Percentiles rank a stretch among this genome's conserved stretches.
phyloP scores from a whole-genome alignment of 2,113 vertebrate genomes.

The Epinephelus moara region DNA sequence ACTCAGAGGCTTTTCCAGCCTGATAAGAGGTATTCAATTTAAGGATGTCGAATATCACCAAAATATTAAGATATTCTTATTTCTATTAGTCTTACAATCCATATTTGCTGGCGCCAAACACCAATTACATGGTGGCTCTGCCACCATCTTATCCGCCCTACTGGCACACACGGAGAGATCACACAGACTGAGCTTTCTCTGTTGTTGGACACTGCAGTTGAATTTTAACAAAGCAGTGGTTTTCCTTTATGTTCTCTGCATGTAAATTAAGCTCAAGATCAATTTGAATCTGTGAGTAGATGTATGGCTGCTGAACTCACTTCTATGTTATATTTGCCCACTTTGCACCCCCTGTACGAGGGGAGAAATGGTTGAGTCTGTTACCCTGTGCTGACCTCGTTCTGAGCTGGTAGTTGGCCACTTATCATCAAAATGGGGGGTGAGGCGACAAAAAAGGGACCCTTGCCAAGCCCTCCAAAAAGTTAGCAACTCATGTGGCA shows the following conservation, averaged over 20 bases:
- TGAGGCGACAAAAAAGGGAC: slow-evolving; percentile 40
- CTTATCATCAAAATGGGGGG: slow-evolving; percentile 77
- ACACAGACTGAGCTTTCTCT: slow-evolving; percentile 2
- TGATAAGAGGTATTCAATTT: slow-evolving; percentile 6
- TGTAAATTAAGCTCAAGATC: not conserved
- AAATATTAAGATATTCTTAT: slow-evolving; percentile 9
- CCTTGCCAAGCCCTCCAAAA: slow-evolving; percentile 76
- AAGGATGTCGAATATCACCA: slow-evolving; percentile 28
- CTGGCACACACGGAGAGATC: slow-evolving; percentile 8
- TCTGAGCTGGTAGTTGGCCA: slow-evolving; percentile 64
- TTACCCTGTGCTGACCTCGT: slow-evolving; percentile 52
- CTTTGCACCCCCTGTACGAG: slow-evolving; percentile 35
- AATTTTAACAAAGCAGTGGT: slow-evolving; percentile 4
- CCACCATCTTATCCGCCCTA: slow-evolving; percentile 29
- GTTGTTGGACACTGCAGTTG: not conserved
- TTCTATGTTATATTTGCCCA: not conserved
- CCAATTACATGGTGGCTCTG: slow-evolving; percentile 31
- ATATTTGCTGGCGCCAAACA: slow-evolving; percentile 37
- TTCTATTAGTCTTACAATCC: not conserved
- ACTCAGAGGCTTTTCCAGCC: not conserved
- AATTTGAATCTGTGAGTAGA: slow-evolving; percentile 11
- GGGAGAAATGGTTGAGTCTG: slow-evolving; percentile 56
- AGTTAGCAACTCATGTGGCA: slow-evolving; percentile 73
- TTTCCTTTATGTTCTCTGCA: not conserved
- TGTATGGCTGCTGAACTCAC: not conserved